Base-by-base conservation (phyloP, 2,888 invertebrate species). In the Celastrina argiolus region DNA sequence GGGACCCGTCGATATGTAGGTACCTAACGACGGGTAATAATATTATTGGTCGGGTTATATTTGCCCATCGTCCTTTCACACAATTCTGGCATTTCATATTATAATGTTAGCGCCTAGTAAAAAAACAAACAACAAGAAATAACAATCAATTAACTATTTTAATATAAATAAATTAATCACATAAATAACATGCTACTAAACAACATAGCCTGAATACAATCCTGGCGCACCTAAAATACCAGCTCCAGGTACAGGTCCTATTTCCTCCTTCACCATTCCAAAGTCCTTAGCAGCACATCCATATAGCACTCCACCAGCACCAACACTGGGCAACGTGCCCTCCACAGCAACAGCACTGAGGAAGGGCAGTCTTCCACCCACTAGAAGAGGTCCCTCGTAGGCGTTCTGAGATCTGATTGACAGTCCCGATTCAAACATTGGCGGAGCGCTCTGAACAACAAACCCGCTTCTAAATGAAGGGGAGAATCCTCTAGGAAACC, bases 361-460 rank as follows among this genome's bases (percentile, higher is more conserved):
- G 72, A 76, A 74, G 0, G 75, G 76, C 68, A 74, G 67, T 28
- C 72, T 73, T 22, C 78, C 78, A 14, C 64, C 61, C 3, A 77
- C 74, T 18, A 74, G 70, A 2, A 81, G 63, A 2, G 68, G 65
- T 0, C 81, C 81, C 41, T 74, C 77, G 42, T 78, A 76, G 1
- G 68, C 74, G 68, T 80, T 78, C 66, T 80, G 78, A 22, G 80
- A 80, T 8, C 74, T 66, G n/a, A 81, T 74, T 12, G 77, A 69
- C n/a, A 81, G 70, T 12, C 81, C 81, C 41, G 68, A 72, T 4
- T 76, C 74, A 4, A 72, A 68, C 18, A 74, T 69, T 1, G 73
- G 76, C 63, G 71, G 78, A n/a, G 73, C 70, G 63, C 76, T 76
- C 63, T 75, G 64, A 2, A 74, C 70, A 7, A 72, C 66, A 10